phyloP scores from a whole-genome alignment of 2,797 vertebrate genomes.

The Echeneis naucrates region DNA sequence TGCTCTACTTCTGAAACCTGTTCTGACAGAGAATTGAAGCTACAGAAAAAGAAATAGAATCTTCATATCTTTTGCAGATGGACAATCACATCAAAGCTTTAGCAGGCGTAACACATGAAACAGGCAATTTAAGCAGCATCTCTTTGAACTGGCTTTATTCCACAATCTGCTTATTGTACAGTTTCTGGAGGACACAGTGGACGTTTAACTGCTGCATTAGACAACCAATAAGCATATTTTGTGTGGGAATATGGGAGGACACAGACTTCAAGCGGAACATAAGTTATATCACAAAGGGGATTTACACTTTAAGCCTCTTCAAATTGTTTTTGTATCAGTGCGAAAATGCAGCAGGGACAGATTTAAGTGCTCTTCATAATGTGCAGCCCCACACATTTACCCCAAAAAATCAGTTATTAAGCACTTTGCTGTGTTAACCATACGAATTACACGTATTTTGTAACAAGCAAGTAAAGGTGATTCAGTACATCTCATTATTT shows the following conservation, averaged over 20 bases:
- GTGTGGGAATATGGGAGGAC: too few relatives aligned
- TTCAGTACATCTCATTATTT: background rate
- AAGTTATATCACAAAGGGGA: background rate
- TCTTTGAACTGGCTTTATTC: constrained; percentile 25
- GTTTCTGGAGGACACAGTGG: background rate
- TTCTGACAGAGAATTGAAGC: background rate
- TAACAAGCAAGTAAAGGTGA: background rate
- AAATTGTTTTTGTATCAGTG: background rate
- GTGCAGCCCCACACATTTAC: background rate
- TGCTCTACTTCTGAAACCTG: background rate
- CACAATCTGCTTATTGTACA: background rate
- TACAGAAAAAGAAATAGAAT: background rate
- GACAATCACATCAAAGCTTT: background rate
- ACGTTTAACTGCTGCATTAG: background rate
- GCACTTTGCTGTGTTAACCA: too few relatives aligned
- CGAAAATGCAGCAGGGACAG: constrained; percentile 2
- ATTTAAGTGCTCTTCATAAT: background rate
- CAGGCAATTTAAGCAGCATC: constrained; percentile 3
- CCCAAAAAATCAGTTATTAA: background rate
- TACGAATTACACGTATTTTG: background rate
- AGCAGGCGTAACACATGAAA: constrained; percentile 26
- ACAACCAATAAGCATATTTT: background rate
- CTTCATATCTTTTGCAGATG: background rate
- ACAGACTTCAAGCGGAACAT: background rate
- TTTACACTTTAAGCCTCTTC: background rate